These are phyloP conservation scores for Isotomurus palustris DNA, from an alignment of 2,888 invertebrate species.

Conservation along the genomic window DNA sequence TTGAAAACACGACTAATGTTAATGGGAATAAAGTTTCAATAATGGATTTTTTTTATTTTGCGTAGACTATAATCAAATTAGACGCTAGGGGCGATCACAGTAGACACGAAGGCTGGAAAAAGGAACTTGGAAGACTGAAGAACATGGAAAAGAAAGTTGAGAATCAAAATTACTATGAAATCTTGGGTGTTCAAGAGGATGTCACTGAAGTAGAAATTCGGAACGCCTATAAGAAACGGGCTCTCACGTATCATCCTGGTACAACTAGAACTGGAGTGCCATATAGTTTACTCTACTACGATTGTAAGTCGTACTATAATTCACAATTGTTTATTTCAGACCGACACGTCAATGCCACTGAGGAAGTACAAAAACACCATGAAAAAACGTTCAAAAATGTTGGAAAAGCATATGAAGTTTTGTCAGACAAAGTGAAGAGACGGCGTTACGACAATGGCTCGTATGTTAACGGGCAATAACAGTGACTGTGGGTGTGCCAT, in stretches of 20 bases:
- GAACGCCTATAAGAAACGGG: slow-evolving; percentile 87
- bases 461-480: slow-evolving; percentile 81
- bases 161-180: slow-evolving; percentile 94
- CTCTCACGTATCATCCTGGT: slow-evolving; percentile 83
- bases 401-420: slow-evolving; percentile 89
- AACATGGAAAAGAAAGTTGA: slow-evolving; percentile 82
- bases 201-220: slow-evolving; percentile 90
- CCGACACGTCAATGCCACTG: slow-evolving; percentile 82
- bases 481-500: no score
- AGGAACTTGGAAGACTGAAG: slow-evolving; percentile 79
- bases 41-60: no score
- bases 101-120: slow-evolving; percentile 65
- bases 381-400: slow-evolving; percentile 92
- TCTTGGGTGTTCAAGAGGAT: slow-evolving; percentile 76
- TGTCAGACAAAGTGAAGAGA: slow-evolving; percentile 86
- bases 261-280: no score
- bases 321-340: no score
- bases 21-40: no score
- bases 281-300: neutral
- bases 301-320: no score
- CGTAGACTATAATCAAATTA: no score
- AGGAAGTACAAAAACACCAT: slow-evolving; percentile 79
- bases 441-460: slow-evolving; percentile 86
- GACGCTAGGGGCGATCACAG: slow-evolving; percentile 38
- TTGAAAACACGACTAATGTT: no score